Conservation (phyloP, 2,113 vertebrate genomes). For the Callospermophilus lateralis region DNA sequence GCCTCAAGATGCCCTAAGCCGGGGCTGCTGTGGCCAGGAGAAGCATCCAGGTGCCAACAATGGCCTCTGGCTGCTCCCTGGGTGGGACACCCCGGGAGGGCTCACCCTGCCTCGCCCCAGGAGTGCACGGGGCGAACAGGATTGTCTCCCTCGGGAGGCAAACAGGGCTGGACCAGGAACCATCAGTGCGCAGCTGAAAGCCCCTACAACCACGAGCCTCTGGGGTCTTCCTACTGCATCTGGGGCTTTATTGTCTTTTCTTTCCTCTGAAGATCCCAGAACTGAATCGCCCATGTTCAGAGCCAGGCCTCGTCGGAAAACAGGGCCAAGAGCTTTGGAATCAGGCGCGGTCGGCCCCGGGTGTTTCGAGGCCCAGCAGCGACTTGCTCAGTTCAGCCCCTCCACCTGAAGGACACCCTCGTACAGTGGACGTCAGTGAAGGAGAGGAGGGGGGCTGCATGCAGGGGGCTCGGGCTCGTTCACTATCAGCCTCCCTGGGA, state of each 20-base stretch:
- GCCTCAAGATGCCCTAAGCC: not conserved
- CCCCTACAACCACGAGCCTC: not conserved
- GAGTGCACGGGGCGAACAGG: not conserved
- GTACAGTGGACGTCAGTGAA: too few relatives aligned
- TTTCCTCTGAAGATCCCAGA: not conserved
- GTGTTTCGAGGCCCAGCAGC: not conserved
- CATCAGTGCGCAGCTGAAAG: not conserved
- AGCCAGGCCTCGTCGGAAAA: not conserved
- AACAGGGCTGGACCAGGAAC: too few relatives aligned
- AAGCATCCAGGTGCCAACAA: not conserved
- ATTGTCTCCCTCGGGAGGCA: too few relatives aligned
- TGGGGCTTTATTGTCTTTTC: not conserved
- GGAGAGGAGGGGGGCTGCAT: not conserved
- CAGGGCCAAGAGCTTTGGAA: not conserved
- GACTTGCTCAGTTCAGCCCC: not conserved
- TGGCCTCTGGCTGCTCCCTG: not conserved
- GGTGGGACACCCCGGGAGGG: rapidly evolving
- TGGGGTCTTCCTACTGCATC: not conserved
- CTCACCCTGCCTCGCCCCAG: not conserved
- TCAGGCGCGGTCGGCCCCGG: not conserved
- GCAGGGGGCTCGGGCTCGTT: too few relatives aligned
- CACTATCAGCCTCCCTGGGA: not conserved
- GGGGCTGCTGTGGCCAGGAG: not conserved
- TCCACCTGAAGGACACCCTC: not conserved
- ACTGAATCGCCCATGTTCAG: not conserved